Evolutionary conservation across 1,140 invertebrate species (phyloP).

Genomic region (Drosophila melanogaster): DNA sequence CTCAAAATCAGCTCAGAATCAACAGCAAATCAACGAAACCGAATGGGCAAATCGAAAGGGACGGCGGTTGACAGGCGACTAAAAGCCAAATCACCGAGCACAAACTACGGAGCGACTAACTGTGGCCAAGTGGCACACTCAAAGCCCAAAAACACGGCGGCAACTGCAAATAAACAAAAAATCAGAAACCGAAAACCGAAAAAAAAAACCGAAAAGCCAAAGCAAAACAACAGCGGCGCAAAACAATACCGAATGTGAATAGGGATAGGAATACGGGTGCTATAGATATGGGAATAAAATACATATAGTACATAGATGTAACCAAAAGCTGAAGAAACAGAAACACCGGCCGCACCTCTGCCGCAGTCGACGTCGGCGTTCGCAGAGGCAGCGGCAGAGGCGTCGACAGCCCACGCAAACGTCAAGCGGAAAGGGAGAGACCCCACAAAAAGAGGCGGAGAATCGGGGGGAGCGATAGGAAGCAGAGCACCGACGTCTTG

Average conservation of each 20-base stretch:
- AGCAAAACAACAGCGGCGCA: slow-evolving; percentile 51
- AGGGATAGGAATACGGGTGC: slow-evolving; percentile 24
- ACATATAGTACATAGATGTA: slow-evolving; percentile 54
- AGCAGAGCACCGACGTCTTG: not conserved
- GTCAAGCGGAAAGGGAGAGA: slow-evolving; percentile 51
- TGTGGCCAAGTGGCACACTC: slow-evolving; percentile 53
- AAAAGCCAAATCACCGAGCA: slow-evolving; percentile 38
- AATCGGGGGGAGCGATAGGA: not conserved
- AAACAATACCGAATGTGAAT: slow-evolving; percentile 54
- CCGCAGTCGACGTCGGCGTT: slow-evolving; percentile 1
- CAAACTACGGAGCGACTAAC: slow-evolving; percentile 45
- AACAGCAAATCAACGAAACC: slow-evolving; percentile 57
- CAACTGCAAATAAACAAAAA: slow-evolving; percentile 36
- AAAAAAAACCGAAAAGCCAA: slow-evolving; percentile 59
- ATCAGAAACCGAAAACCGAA: slow-evolving; percentile 11
- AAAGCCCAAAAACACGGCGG: not conserved
- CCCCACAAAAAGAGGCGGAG: slow-evolving; percentile 28
- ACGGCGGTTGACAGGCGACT: slow-evolving; percentile 80
- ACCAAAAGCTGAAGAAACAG: slow-evolving; percentile 67
- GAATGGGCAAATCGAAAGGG: slow-evolving; percentile 36
- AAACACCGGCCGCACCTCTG: slow-evolving; percentile 61
- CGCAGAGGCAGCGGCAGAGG: slow-evolving; percentile 13
- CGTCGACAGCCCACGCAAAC: slow-evolving; percentile 42
- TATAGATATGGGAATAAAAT: slow-evolving; percentile 61
- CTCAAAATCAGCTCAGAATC: slow-evolving; percentile 25